Base-by-base conservation (phyloP, 2,113 vertebrate genomes). In the Pterophyllum scalare region DNA sequence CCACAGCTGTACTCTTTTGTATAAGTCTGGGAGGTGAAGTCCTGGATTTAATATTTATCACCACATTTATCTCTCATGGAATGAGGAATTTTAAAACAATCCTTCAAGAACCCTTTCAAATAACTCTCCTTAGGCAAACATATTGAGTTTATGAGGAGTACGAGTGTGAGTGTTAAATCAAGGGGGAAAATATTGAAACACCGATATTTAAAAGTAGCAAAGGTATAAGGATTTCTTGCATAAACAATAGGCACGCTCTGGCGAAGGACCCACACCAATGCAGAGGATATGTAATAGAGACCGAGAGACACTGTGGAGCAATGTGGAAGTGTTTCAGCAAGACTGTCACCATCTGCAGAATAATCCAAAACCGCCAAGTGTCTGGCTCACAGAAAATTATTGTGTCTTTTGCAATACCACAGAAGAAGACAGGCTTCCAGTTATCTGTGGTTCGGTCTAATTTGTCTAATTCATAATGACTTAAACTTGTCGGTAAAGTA, bases 301-400 rank as follows among this genome's bases (percentile, higher is more conserved):
- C 79, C 64, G 58, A 80, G 61, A 89, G 84, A 88, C 85, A 88
- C 78, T 80, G 49, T 80, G 75, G 65, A 92, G 79, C 78, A 89
- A 88, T 87, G 88, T 91, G 89, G 91, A 92, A 89, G 83, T 83
- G 77, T 75, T 87, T 86, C 79, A 88, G 84, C 80, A 84, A 92
- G 80, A 87, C 87, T 91, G 88, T 91, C 89, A 91, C 88, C 84
- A 88, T 91, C 89, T 94, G 91, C 70, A 87, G 78, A 78, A 88
- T 91, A 87, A 92, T 91, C 81, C 83, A 87, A 91, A 92, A 83
- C 91, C 93, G 84, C 89, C 75, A 81, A 89, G 65, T 84, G 72
- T 87, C 85, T 92, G 89, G 85, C 85, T 88, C 77, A 87, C 77
- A 85, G 64, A 77, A 87, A 77, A 82, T 80, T 40, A 87, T 81